Evolutionary conservation across 2,113 vertebrate species (phyloP).

Genomic region (Mastomys natalensis): DNA sequence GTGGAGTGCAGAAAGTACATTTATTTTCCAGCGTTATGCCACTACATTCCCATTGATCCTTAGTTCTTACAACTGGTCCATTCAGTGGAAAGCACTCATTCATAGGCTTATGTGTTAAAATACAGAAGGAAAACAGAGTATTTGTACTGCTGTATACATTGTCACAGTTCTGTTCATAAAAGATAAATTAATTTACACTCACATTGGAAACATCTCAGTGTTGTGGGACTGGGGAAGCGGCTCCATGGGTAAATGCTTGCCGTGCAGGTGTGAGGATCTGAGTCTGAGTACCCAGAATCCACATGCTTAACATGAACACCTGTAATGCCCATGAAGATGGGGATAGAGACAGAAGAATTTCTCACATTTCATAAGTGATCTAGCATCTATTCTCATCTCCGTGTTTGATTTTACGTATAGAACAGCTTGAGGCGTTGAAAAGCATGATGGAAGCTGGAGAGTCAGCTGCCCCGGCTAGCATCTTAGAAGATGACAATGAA

Average conservation of each 20-base stretch:
- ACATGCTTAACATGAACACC: too few species aligned
- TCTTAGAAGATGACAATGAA: slow-evolving; percentile 97
- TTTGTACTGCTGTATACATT: background rate
- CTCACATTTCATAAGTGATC: background rate
- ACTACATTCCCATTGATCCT: background rate
- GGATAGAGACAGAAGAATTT: too few species aligned
- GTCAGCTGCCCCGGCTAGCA: slow-evolving; percentile 93
- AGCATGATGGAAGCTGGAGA: slow-evolving; percentile 99
- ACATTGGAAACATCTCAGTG: background rate
- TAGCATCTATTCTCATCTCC: background rate
- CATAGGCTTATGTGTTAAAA: background rate
- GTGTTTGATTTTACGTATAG: slow-evolving; percentile 85
- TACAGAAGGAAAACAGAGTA: background rate
- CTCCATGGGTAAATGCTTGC: too few species aligned
- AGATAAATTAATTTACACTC: background rate
- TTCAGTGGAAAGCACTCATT: background rate
- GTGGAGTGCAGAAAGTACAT: background rate
- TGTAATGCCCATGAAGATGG: too few species aligned
- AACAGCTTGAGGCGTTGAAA: slow-evolving; percentile 97
- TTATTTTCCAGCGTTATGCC: background rate
- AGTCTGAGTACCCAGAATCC: too few species aligned
- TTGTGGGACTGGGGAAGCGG: too few species aligned
- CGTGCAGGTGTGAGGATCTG: too few species aligned
- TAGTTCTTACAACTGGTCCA: background rate
- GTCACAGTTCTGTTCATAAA: slow-evolving; percentile 14